phyloP scores from a whole-genome alignment of 2,113 vertebrate genomes.

The Saimiri boliviensis region DNA sequence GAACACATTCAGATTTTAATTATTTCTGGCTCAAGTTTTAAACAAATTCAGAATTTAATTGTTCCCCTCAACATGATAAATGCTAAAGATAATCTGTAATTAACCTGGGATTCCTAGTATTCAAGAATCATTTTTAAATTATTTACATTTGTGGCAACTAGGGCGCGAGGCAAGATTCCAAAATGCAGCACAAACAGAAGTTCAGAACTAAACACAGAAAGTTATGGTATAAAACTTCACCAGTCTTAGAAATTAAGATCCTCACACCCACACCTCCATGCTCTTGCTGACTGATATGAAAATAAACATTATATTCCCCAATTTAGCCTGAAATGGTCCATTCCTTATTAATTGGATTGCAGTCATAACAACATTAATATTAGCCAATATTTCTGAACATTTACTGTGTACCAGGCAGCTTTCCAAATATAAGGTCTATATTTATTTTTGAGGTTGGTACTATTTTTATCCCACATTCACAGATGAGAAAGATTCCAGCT shows the following conservation, averaged over 20 bases:
- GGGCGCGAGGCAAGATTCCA: not conserved
- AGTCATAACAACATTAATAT: not conserved
- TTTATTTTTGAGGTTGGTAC: not conserved
- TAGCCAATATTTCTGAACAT: not conserved
- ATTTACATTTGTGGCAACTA: not conserved
- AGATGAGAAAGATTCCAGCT: not conserved
- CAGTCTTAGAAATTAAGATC: not conserved
- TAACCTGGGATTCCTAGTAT: not conserved
- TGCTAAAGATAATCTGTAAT: not conserved
- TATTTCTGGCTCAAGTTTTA: not conserved
- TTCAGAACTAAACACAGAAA: not conserved
- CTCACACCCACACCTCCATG: not conserved
- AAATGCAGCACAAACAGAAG: not conserved
- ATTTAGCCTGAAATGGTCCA: not conserved
- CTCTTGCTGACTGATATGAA: not conserved
- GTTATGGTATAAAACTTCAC: not conserved
- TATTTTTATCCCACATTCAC: not conserved
- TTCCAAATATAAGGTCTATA: not conserved
- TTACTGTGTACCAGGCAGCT: not conserved
- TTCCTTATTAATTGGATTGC: not conserved
- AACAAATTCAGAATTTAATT: not conserved
- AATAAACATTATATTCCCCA: not conserved
- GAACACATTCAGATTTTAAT: not conserved
- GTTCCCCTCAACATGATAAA: not conserved
- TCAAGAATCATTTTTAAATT: not conserved